Evolutionary conservation across 2,113 vertebrate genomes (phyloP).

Genomic region (Paraplagusia blochii): DNA sequence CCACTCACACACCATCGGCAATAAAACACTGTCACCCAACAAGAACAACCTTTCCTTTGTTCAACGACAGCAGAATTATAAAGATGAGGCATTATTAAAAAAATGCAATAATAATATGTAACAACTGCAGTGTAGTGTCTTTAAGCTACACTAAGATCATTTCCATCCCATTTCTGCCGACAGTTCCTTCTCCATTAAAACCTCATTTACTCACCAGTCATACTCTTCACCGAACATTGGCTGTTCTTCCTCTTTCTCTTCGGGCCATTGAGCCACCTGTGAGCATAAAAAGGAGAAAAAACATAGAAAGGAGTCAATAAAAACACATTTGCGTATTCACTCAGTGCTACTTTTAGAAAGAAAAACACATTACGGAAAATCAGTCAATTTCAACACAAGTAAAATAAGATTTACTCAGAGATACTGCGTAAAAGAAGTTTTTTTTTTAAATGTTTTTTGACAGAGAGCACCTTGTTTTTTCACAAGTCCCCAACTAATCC

Average conservation of each 20-base stretch:
- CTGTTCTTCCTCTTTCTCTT: slow-evolving; percentile 99
- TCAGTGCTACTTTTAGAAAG: neutral
- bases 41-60: too few species aligned
- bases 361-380: neutral
- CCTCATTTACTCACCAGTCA: slow-evolving; percentile 84
- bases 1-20: too few species aligned
- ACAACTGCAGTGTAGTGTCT: too few species aligned
- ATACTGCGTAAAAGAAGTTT: neutral
- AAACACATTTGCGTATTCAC: too few species aligned
- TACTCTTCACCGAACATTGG: slow-evolving; percentile 98
- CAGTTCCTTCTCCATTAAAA: neutral
- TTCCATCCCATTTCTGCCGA: neutral
- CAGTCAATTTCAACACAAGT: neutral
- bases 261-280: slow-evolving; percentile 95
- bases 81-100: too few species aligned
- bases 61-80: too few species aligned
- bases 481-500: neutral
- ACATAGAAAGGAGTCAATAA: neutral
- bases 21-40: too few species aligned
- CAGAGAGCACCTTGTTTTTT: neutral
- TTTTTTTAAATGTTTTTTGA: slow-evolving; percentile 5
- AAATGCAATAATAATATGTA: too few species aligned
- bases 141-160: neutral
- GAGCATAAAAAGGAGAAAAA: slow-evolving; percentile 8
- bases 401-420: neutral